A percentile compares a stretch with the other conserved stretches of the same genome.
Conservation (phyloP, 2,113 vertebrate genomes). For the Chaetodon trifascialis region DNA sequence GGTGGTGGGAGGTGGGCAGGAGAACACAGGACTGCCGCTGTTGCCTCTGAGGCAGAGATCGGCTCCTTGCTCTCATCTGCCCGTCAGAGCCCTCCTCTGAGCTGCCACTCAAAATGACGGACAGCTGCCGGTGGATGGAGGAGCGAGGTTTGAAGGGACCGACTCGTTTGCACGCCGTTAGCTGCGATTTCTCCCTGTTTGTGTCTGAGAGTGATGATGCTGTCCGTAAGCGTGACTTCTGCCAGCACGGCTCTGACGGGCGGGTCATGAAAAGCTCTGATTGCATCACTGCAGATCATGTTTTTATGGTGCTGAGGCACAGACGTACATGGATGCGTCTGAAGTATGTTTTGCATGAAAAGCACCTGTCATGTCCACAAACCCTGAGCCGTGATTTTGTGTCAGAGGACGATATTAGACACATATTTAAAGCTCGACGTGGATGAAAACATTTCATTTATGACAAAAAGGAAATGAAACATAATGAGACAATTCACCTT, state of each 20-base stretch:
- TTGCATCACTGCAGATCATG: conserved; percentile 27
- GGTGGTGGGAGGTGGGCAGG: conserved; percentile 72
- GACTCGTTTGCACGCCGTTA: conserved; percentile 31
- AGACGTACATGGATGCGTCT: background rate
- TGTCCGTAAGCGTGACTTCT: background rate
- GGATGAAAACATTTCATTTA: background rate
- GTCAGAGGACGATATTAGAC: background rate
- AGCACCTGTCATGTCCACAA: background rate
- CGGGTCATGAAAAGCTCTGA: background rate
- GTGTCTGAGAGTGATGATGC: conserved; percentile 15
- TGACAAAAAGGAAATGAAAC: background rate
- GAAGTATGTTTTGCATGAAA: background rate
- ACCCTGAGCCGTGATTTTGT: background rate
- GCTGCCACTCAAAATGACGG: conserved; percentile 78
- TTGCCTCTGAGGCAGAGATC: conserved; percentile 81
- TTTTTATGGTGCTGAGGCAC: background rate
- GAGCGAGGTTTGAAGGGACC: conserved; percentile 48
- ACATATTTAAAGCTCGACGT: no score
- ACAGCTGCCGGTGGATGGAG: conserved; percentile 63
- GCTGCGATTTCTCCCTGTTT: conserved; percentile 31
- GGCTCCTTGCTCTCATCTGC: conserved; percentile 80
- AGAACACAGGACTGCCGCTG: conserved; percentile 79
- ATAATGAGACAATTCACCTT: background rate
- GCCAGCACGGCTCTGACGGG: conserved; percentile 29
- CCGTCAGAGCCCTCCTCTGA: conserved; percentile 78